Percentiles rank a stretch among this genome's conserved stretches.
Evolutionary conservation across 2,113 vertebrate species (phyloP).

Genomic region (Chroicocephalus ridibundus): DNA sequence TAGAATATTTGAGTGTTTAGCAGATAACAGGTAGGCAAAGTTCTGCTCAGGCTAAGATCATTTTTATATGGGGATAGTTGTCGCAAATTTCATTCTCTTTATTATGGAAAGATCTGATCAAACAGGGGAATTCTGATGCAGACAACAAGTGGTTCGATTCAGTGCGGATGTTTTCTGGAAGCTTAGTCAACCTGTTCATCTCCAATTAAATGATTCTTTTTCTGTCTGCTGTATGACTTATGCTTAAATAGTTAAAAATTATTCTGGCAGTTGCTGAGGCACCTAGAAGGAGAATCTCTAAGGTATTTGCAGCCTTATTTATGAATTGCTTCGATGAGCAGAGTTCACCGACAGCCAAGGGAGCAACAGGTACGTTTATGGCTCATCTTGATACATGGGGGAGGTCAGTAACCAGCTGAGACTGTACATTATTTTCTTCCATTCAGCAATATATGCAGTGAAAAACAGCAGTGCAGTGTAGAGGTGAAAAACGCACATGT

Average conservation of each 20-base stretch:
- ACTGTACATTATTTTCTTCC: slow-evolving; percentile 29
- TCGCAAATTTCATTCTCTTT: background rate
- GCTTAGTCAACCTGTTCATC: background rate
- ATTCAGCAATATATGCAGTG: slow-evolving; percentile 34
- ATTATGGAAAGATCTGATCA: background rate
- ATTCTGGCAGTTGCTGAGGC: background rate
- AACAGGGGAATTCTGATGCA: background rate
- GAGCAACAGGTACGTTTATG: slow-evolving; percentile 25
- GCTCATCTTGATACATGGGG: slow-evolving; percentile 40
- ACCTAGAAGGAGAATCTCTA: background rate
- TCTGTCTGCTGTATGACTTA: background rate
- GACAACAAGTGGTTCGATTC: background rate
- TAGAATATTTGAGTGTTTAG: background rate
- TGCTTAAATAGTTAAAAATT: background rate
- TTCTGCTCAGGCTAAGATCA: background rate
- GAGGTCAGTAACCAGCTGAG: slow-evolving; percentile 32
- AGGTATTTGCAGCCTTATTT: background rate
- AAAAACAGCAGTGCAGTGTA: background rate
- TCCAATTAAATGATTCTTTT: background rate
- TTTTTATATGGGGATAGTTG: background rate
- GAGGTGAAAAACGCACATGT: slow-evolving; percentile 41
- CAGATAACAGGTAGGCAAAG: background rate
- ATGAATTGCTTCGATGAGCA: slow-evolving; percentile 6
- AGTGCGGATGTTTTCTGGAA: background rate
- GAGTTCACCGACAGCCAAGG: background rate